Conservation (phyloP, 2,888 invertebrate genomes). For the Euplagia quadripunctaria region DNA sequence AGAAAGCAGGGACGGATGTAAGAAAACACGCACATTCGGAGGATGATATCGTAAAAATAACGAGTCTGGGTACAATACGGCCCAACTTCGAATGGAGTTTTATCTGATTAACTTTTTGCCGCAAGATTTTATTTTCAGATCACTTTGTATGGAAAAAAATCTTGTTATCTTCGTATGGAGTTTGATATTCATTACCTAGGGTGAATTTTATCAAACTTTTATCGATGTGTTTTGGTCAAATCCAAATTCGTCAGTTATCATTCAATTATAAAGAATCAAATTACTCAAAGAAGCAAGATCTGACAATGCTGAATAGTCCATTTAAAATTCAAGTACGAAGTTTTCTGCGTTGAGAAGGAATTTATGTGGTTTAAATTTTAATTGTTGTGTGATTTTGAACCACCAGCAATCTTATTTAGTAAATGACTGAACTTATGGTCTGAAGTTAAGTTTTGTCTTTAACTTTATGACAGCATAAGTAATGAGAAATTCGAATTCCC, state of each 20-base stretch:
- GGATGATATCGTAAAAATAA: conserved; percentile 55
- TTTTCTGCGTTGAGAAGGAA: too few relatives aligned
- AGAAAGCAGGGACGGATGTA: conserved; percentile 22
- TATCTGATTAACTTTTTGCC: conserved; percentile 55
- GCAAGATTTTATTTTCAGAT: conserved; percentile 53
- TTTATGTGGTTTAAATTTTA: too few relatives aligned
- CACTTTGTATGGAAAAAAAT: conserved; percentile 43
- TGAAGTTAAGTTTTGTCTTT: too few relatives aligned
- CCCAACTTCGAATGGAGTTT: conserved; percentile 54
- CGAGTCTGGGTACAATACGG: conserved; percentile 56
- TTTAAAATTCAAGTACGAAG: too few relatives aligned
- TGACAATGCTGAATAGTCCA: too few relatives aligned
- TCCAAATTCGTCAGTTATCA: not conserved
- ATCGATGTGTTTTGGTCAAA: not conserved
- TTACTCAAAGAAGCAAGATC: too few relatives aligned
- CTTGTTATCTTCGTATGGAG: conserved; percentile 35
- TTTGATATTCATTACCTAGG: conserved; percentile 34
- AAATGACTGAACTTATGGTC: too few relatives aligned
- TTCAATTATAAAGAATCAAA: not conserved
- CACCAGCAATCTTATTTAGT: too few relatives aligned
- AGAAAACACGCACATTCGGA: conserved; percentile 53
- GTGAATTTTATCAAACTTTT: conserved; percentile 32
- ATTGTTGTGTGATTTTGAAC: too few relatives aligned
- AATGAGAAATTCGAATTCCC: too few relatives aligned
- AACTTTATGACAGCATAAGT: too few relatives aligned